Evolutionary conservation across 2,888 invertebrate genomes (phyloP).

Genomic region (Argyra leucocephala): DNA sequence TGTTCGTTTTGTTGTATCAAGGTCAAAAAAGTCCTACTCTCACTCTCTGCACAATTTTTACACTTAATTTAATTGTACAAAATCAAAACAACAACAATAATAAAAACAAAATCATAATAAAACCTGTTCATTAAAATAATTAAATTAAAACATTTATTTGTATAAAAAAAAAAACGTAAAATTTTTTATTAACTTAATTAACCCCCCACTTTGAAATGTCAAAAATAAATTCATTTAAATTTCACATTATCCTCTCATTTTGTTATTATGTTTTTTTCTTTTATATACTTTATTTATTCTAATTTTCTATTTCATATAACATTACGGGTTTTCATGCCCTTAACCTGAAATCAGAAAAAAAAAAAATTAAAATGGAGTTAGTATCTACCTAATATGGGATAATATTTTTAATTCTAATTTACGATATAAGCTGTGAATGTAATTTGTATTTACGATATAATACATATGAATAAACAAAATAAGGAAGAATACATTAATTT

Average conservation of each 20-base stretch:
- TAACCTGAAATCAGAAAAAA: no score
- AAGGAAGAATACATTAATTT: no score
- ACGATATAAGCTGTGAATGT: no score
- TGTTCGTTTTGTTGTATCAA: not conserved
- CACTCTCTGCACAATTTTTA: not conserved
- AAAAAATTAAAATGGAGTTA: no score
- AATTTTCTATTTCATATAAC: no score
- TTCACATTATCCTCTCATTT: not conserved
- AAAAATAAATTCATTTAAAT: not conserved
- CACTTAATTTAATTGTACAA: constrained; percentile 1
- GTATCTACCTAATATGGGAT: no score
- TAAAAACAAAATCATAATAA: not conserved
- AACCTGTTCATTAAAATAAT: not conserved
- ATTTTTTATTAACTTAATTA: constrained; percentile 3
- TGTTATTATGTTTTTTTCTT: no score
- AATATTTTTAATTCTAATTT: no score
- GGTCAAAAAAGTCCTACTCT: not conserved
- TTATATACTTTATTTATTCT: no score
- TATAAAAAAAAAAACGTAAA: not conserved
- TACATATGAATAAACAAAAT: no score
- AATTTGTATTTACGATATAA: no score
- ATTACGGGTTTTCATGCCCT: no score
- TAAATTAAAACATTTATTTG: constrained; percentile 3
- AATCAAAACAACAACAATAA: not conserved
- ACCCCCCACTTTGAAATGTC: not conserved